Evolutionary conservation across 2,113 vertebrate species (phyloP).

Genomic region (Prunella fulvescens): DNA sequence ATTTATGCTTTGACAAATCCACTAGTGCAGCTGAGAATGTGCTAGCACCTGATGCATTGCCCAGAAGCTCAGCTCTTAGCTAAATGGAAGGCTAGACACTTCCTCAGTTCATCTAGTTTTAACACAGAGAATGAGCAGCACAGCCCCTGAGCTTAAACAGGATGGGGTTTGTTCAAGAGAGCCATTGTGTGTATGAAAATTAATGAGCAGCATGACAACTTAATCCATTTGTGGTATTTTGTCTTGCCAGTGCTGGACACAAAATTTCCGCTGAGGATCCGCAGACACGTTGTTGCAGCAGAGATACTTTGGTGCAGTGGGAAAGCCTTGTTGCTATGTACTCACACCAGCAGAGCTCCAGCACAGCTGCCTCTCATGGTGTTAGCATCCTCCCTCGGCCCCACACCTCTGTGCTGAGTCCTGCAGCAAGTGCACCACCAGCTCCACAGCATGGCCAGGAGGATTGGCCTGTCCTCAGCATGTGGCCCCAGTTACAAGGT

Average conservation of each 20-base stretch:
- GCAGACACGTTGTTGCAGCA: background rate
- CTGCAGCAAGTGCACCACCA: background rate
- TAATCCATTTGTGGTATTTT: background rate
- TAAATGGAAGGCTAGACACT: background rate
- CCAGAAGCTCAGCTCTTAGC: background rate
- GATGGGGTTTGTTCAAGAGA: background rate
- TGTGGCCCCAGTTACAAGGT: background rate
- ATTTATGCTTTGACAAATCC: background rate
- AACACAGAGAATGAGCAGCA: background rate
- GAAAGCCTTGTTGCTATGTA: fast-evolving
- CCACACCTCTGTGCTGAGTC: background rate
- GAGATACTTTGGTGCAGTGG: background rate
- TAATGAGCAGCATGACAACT: background rate
- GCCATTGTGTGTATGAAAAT: background rate
- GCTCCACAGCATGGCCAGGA: background rate
- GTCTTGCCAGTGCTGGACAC: background rate
- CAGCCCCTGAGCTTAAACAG: background rate
- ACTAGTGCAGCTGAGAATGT: background rate
- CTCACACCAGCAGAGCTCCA: background rate
- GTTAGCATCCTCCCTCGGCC: background rate
- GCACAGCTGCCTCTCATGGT: fast-evolving
- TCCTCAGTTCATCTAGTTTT: background rate
- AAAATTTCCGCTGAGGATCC: background rate
- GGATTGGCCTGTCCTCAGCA: fast-evolving
- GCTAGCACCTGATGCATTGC: background rate